Conservation (phyloP, 2,797 vertebrate species). For the Etheostoma perlongum region DNA sequence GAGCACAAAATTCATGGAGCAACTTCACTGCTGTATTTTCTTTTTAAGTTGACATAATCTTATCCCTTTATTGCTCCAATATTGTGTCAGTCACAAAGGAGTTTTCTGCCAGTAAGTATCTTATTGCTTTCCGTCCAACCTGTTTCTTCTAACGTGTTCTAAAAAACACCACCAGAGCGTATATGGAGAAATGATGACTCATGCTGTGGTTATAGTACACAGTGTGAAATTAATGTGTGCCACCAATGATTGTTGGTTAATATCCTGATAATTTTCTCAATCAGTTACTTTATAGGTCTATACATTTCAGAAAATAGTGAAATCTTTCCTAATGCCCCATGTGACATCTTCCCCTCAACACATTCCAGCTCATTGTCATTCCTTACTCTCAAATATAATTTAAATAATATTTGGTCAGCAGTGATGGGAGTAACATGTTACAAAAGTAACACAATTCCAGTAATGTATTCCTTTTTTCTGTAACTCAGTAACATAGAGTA, state of each 20-base stretch:
- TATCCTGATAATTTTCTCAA: not conserved
- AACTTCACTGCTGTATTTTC: not conserved
- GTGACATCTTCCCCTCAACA: not conserved
- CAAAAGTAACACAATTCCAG: too few relatives aligned
- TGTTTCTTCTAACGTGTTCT: slow-evolving; percentile 8
- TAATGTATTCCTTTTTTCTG: too few relatives aligned
- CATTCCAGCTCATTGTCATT: too few relatives aligned
- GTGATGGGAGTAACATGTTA: too few relatives aligned
- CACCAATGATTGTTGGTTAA: not conserved
- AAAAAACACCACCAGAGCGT: not conserved
- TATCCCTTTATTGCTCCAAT: slow-evolving; percentile 1
- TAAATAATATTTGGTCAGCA: too few relatives aligned
- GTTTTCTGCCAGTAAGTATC: not conserved
- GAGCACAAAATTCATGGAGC: not conserved
- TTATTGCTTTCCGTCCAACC: slow-evolving; percentile 4
- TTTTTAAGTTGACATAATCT: not conserved
- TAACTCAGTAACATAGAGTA: too few relatives aligned
- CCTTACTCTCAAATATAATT: too few relatives aligned
- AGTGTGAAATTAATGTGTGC: not conserved
- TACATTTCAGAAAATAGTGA: not conserved
- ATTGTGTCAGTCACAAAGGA: slow-evolving; percentile 17
- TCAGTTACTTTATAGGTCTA: not conserved
- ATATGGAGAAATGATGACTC: slow-evolving; percentile 19
- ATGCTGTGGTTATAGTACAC: not conserved
- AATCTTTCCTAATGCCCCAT: not conserved